Percentiles rank a stretch among this genome's conserved stretches.
Conservation (phyloP, 2,797 vertebrate species). For the Fistularia commersonii region DNA sequence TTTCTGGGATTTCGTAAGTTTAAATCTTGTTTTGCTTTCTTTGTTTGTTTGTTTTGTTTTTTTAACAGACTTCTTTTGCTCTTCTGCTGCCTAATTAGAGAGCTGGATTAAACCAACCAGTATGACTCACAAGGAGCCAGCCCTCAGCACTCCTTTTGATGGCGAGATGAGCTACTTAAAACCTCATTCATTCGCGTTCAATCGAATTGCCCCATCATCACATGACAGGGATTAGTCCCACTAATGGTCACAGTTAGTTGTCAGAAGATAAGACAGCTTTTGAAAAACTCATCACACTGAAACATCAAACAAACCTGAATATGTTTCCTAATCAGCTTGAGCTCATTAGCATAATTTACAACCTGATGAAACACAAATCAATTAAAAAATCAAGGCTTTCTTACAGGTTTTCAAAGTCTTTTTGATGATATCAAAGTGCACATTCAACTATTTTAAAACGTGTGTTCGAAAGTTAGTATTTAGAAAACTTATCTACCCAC, state of each 20-base stretch:
- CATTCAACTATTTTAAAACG: constrained; percentile 10
- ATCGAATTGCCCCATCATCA: constrained; percentile 53
- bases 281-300: constrained; percentile 42
- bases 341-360: constrained; percentile 2
- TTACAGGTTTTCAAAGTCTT: neutral
- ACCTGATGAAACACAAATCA: constrained; percentile 27
- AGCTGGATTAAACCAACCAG: constrained; percentile 53
- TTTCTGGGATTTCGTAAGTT: constrained; percentile 42
- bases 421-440: constrained; percentile 17
- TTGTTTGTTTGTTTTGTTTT: constrained; percentile 9
- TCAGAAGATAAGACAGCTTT: constrained; percentile 57
- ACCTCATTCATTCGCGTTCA: constrained; percentile 52
- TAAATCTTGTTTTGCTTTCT: constrained; percentile 33
- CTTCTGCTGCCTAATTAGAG: constrained; percentile 58
- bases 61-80: constrained; percentile 28
- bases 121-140: constrained; percentile 54
- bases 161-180: constrained; percentile 52
- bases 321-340: constrained; percentile 25
- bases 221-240: constrained; percentile 58
- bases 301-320: constrained; percentile 27
- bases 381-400: constrained; percentile 6
- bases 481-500: no score
- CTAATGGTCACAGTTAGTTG: constrained; percentile 47
- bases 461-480: neutral
- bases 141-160: constrained; percentile 55